These are phyloP conservation scores for Byasa hedistus DNA, from an alignment of 2,888 invertebrate species.

Conservation along the genomic window DNA sequence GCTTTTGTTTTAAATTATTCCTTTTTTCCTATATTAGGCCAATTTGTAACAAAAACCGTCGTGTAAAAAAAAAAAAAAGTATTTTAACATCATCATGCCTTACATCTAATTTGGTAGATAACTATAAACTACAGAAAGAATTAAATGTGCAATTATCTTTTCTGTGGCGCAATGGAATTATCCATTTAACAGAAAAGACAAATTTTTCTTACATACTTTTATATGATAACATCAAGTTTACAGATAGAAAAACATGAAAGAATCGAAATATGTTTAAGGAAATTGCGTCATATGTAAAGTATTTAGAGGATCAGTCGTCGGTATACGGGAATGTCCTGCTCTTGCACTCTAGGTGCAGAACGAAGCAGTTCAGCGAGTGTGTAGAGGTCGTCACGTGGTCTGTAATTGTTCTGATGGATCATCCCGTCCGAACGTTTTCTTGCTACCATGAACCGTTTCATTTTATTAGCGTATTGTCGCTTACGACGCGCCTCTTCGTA, in stretches of 20 bases:
- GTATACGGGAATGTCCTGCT: slow-evolving; percentile 80
- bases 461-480: slow-evolving; percentile 70
- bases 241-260: slow-evolving; percentile 23
- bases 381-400: slow-evolving; percentile 80
- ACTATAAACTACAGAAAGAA: slow-evolving; percentile 65
- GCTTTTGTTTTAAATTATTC: neutral
- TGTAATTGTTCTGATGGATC: slow-evolving; percentile 67
- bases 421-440: slow-evolving; percentile 74
- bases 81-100: slow-evolving; percentile 45
- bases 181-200: slow-evolving; percentile 5
- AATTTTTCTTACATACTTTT: slow-evolving; percentile 11
- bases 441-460: slow-evolving; percentile 83
- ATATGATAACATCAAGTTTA: slow-evolving; percentile 21
- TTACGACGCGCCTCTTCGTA: slow-evolving; percentile 75
- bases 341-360: slow-evolving; percentile 74
- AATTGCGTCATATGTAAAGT: slow-evolving; percentile 37
- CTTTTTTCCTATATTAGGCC: slow-evolving; percentile 51
- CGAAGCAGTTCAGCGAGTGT: slow-evolving; percentile 80
- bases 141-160: slow-evolving; percentile 68
- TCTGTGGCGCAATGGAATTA: slow-evolving; percentile 36
- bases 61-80: slow-evolving; percentile 40
- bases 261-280: slow-evolving; percentile 26
- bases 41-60: slow-evolving; percentile 35
- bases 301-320: slow-evolving; percentile 82
- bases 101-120: slow-evolving; percentile 45